Conservation (phyloP, 2,888 invertebrate genomes). For the Prosapia bicincta region DNA sequence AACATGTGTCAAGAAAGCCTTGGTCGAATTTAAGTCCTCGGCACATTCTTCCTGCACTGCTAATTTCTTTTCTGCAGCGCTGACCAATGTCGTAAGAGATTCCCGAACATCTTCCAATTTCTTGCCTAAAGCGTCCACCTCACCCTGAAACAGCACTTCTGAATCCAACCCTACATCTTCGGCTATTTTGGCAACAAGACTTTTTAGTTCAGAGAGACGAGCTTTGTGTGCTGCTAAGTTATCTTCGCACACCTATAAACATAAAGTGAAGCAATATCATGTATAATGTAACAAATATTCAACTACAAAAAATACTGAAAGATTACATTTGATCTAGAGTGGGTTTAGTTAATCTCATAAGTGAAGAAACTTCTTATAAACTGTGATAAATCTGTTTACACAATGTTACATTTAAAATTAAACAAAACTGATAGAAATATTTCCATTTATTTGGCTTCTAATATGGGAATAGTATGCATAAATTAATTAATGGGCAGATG, state of each 20-base stretch:
- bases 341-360: too few species aligned
- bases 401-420: too few species aligned
- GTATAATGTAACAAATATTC: too few species aligned
- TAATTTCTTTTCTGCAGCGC: constrained; percentile 62
- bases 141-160: constrained; percentile 48
- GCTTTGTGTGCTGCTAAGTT: constrained; percentile 66
- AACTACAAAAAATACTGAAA: too few species aligned
- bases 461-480: too few species aligned
- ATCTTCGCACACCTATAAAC: constrained; percentile 73
- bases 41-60: constrained; percentile 52
- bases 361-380: too few species aligned
- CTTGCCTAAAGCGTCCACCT: constrained; percentile 71
- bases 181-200: constrained; percentile 73
- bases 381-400: too few species aligned
- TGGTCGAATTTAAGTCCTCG: constrained; percentile 56
- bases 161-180: constrained; percentile 70
- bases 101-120: constrained; percentile 72
- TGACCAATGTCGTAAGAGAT: constrained; percentile 69
- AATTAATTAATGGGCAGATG: too few species aligned
- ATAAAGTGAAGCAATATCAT: too few species aligned
- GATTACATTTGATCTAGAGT: too few species aligned
- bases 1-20: constrained; percentile 64
- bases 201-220: constrained; percentile 63
- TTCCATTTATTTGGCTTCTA: too few species aligned
- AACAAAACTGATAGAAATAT: too few species aligned